A percentile compares a stretch with the other conserved stretches of the same genome.
phyloP scores from a whole-genome alignment of 2,113 vertebrate species.

The Nicator chloris region DNA sequence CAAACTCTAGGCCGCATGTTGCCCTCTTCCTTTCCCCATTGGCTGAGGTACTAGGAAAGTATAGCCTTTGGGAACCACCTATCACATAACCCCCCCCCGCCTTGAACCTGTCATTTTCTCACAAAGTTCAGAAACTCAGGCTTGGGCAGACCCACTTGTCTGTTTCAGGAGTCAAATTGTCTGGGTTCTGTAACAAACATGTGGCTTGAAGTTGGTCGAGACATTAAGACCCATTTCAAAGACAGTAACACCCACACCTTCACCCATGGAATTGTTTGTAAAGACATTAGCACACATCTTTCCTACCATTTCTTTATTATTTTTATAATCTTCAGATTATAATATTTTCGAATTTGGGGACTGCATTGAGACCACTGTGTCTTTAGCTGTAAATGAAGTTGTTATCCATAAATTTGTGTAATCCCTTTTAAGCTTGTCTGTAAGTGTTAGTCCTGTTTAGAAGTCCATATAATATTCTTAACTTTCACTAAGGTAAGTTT shows the following conservation, averaged over 20 bases:
- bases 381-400: neutral
- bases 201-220: neutral
- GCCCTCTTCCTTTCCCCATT: neutral
- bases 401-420: neutral
- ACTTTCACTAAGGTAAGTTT: neutral
- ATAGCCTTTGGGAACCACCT: neutral
- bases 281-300: neutral
- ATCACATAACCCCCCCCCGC: neutral
- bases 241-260: neutral
- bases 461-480: neutral
- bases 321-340: neutral
- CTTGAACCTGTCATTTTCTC: neutral
- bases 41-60: neutral
- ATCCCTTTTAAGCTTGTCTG: neutral
- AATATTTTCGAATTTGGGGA: neutral
- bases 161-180: neutral
- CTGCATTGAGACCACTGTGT: neutral
- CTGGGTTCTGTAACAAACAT: neutral
- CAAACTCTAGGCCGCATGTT: neutral
- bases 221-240: neutral
- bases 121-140: neutral
- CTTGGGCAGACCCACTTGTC: neutral
- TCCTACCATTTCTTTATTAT: neutral
- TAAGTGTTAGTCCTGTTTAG: neutral
- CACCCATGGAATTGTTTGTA: neutral